Evolutionary conservation across 2,888 invertebrate species (phyloP).

Genomic region (Plebejus argus): DNA sequence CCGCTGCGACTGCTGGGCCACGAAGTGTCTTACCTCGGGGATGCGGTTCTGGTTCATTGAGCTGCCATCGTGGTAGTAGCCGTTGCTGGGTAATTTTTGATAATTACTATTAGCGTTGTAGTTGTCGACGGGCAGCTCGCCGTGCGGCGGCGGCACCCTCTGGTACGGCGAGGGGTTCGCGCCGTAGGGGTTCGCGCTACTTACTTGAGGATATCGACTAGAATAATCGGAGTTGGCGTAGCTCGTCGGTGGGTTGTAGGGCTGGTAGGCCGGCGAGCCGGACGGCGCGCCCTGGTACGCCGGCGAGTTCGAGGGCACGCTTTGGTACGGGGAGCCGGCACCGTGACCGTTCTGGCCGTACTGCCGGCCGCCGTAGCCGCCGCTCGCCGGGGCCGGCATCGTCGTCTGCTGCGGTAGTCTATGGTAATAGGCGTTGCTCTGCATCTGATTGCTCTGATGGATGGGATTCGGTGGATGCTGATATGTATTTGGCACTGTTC

Average conservation of each 20-base stretch:
- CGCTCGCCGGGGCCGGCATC: conserved; percentile 49
- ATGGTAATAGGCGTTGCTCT: conserved; percentile 70
- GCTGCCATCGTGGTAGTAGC: conserved; percentile 60
- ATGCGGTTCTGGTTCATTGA: conserved; percentile 52
- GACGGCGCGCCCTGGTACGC: conserved; percentile 72
- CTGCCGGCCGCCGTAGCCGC: conserved; percentile 59
- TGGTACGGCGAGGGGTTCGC: conserved; percentile 77
- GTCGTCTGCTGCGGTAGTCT: conserved; percentile 61
- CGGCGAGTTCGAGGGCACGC: conserved; percentile 71
- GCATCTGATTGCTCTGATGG: conserved; percentile 60
- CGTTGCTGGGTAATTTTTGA: conserved; percentile 68
- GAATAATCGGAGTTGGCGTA: conserved; percentile 73
- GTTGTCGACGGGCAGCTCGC: conserved; percentile 63
- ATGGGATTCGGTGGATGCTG: conserved; percentile 65
- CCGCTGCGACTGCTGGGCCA: conserved; percentile 62
- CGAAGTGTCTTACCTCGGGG: conserved; percentile 60
- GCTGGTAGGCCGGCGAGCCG: conserved; percentile 71
- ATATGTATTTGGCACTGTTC: conserved; percentile 65
- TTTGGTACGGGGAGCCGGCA: conserved; percentile 68
- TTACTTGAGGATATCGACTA: conserved; percentile 73
- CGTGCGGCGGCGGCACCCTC: conserved; percentile 82
- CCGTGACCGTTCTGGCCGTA: conserved; percentile 54
- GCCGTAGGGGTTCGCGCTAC: conserved; percentile 61
- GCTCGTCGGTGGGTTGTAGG: conserved; percentile 76
- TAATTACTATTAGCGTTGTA: conserved; percentile 62